Conservation (phyloP, 2,888 invertebrate genomes). For the Cosmorhoe ocellata region DNA sequence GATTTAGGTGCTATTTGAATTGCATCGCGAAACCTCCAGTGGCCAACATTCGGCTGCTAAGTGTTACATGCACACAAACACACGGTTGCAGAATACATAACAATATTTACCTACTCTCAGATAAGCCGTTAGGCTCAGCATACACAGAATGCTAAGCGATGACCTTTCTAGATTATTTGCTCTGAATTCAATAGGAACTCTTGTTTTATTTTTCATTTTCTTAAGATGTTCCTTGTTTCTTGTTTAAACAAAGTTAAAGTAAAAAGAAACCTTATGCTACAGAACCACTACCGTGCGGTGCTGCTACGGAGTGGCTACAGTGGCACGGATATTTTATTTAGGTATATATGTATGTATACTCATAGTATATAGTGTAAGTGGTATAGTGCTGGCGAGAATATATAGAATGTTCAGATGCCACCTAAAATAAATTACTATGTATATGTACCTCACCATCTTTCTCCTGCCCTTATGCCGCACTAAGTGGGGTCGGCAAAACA, state of each 20-base stretch:
- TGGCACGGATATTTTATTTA: neutral
- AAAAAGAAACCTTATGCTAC: neutral
- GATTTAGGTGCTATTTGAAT: conserved; percentile 39
- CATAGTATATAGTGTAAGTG: too few relatives aligned
- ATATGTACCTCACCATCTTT: too few relatives aligned
- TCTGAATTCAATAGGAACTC: conserved; percentile 10
- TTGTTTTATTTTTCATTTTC: neutral
- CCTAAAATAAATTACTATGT: neutral
- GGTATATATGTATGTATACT: too few relatives aligned
- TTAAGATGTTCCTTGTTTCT: too few relatives aligned
- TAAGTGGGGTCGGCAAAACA: too few relatives aligned
- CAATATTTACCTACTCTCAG: conserved; percentile 48
- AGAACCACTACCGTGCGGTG: neutral
- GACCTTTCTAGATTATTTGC: conserved; percentile 31
- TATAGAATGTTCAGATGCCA: neutral
- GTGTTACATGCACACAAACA: conserved; percentile 50
- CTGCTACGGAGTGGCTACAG: neutral
- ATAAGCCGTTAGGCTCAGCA: conserved; percentile 60
- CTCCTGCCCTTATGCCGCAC: too few relatives aligned
- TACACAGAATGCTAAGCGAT: conserved; percentile 35
- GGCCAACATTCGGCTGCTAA: conserved; percentile 57
- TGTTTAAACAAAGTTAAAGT: too few relatives aligned
- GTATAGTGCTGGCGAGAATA: too few relatives aligned
- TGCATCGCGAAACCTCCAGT: conserved; percentile 42
- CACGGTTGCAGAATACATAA: conserved; percentile 59